phyloP scores from a whole-genome alignment of 2,888 invertebrate genomes.

The Mamestra brassicae region DNA sequence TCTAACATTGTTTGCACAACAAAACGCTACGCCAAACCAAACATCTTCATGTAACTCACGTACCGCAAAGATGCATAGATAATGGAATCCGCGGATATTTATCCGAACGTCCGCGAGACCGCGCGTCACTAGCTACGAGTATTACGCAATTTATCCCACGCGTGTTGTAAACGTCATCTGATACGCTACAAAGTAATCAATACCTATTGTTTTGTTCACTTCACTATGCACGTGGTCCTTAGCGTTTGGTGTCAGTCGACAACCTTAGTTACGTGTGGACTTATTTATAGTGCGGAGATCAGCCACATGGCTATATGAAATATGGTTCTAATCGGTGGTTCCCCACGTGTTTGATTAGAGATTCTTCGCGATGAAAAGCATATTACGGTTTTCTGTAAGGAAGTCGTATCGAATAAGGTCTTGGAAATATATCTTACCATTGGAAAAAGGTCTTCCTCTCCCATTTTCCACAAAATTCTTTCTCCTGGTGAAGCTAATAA shows the following conservation, averaged over 20 bases:
- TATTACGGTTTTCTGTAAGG: too few species aligned
- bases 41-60: constrained; percentile 1
- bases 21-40: constrained; percentile 1
- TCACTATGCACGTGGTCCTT: constrained; percentile 43
- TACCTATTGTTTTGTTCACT: constrained; percentile 34
- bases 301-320: neutral
- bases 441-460: too few species aligned
- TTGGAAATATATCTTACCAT: too few species aligned
- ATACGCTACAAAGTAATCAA: constrained; percentile 53
- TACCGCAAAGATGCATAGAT: constrained; percentile 9
- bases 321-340: neutral
- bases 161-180: constrained; percentile 48
- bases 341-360: neutral
- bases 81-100: constrained; percentile 28
- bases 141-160: constrained; percentile 56
- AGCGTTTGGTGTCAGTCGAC: constrained; percentile 37
- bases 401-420: too few species aligned
- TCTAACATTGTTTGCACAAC: constrained; percentile 7
- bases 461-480: too few species aligned
- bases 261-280: constrained; percentile 19
- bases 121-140: constrained; percentile 29
- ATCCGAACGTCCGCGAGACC: constrained; percentile 3
- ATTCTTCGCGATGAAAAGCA: too few species aligned
- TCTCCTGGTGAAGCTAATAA: too few species aligned
- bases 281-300: neutral